A percentile compares a stretch with the other conserved stretches of the same genome.
phyloP scores from a whole-genome alignment of 2,888 invertebrate species.

The Hanleya hanleyi region DNA sequence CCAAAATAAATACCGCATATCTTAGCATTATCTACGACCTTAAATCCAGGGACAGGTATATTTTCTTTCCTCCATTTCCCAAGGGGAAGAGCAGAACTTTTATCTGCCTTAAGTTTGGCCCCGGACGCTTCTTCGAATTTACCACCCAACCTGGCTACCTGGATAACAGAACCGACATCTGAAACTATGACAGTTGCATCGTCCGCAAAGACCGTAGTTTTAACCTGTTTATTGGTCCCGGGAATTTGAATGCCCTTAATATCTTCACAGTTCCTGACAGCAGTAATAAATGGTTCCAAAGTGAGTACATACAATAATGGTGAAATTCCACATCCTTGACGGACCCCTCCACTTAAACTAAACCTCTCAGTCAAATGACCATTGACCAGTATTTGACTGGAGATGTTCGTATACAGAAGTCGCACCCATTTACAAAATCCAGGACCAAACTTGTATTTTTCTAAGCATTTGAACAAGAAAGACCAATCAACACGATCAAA shows the following conservation, averaged over 20 bases:
- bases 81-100: conserved; percentile 31
- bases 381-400: neutral
- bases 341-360: neutral
- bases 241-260: conserved; percentile 26
- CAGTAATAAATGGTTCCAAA: neutral
- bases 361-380: neutral
- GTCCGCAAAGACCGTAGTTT: conserved; percentile 23
- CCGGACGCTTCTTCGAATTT: conserved; percentile 17
- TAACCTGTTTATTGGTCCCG: neutral
- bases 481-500: conserved; percentile 43
- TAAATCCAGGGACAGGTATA: conserved; percentile 36
- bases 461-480: conserved; percentile 38
- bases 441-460: conserved; percentile 38
- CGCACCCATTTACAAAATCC: conserved; percentile 38
- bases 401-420: conserved; percentile 33
- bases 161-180: neutral
- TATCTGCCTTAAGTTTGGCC: conserved; percentile 33
- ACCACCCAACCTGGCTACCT: neutral
- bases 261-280: neutral
- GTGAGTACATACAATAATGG: neutral
- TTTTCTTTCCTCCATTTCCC: conserved; percentile 37
- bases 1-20: conserved; percentile 2
- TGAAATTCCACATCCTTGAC: conserved; percentile 2
- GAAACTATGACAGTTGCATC: conserved; percentile 7
- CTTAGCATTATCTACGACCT: neutral